A percentile compares a stretch with the other conserved stretches of the same genome.
Evolutionary conservation across 1,140 invertebrate species (phyloP).

Genomic region (Drosophila ambigua): DNA sequence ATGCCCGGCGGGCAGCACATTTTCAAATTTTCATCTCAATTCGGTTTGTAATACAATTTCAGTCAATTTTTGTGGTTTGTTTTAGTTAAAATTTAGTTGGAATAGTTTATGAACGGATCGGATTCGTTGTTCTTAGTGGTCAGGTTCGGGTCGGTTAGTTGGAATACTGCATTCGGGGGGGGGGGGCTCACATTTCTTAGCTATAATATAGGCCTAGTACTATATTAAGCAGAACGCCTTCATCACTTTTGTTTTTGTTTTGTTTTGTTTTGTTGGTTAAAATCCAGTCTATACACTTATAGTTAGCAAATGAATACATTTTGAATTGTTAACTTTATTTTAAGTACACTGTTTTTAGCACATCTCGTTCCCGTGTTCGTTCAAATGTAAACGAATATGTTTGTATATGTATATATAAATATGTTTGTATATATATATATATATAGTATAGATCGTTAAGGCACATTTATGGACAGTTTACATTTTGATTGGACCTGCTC

Average conservation of each 20-base stretch:
- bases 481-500: constrained; percentile 77
- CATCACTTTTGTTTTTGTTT: constrained; percentile 46
- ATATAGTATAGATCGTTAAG: constrained; percentile 72
- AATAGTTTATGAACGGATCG: constrained; percentile 2
- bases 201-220: constrained; percentile 68
- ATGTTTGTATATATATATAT: constrained; percentile 27
- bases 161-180: constrained; percentile 63
- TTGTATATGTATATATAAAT: constrained; percentile 44
- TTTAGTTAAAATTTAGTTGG: constrained; percentile 25
- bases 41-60: constrained; percentile 40
- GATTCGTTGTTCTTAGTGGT: constrained; percentile 61
- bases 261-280: constrained; percentile 48
- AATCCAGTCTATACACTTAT: constrained; percentile 78
- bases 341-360: constrained; percentile 72
- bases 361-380: constrained; percentile 41
- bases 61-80: constrained; percentile 35
- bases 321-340: constrained; percentile 40
- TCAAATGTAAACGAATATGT: constrained; percentile 33
- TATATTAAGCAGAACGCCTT: constrained; percentile 74
- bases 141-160: constrained; percentile 31
- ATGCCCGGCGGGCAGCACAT: constrained; percentile 20
- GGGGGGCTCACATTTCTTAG: constrained; percentile 56
- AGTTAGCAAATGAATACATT: constrained; percentile 64
- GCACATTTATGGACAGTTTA: constrained; percentile 80
- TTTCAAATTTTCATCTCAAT: constrained; percentile 33